Base-by-base conservation (phyloP, 1,140 invertebrate genomes). In the Rhizoglyphus robini region DNA sequence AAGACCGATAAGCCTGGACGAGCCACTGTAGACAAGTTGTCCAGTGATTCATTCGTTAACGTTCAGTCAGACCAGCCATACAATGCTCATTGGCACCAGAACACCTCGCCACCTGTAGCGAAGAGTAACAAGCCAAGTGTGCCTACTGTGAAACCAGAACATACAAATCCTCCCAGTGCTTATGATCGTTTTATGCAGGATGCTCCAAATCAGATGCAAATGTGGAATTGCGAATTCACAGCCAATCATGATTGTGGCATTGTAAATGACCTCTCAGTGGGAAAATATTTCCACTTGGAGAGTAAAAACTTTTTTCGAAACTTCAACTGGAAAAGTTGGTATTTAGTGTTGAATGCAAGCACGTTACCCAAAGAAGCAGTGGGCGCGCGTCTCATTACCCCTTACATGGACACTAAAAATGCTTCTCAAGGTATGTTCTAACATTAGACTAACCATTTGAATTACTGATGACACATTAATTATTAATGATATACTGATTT, bases 311-410 rank as follows among this genome's bases (percentile, higher is more conserved):
- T 29, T 34, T 60, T 60, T 32, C 58, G 8, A 1, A 29, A 46
- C 36, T 54, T 60, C 58, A 15, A 46, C 30, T n/a, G 15, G 15
- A 25, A 51, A 51, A 60, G 27, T n/a, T 60, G 58, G 58, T 60
- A 60, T 46, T 15, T 60, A 46, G n/a, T 32, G 29, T 46, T 60
- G 15, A 60, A 60, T 60, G 29, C 58, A 30, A 60, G 15, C 27
- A 32, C 30, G 2, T 32, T 60, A 11, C 58, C 58, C 27, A 32
- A 34, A 2, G 36, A 46, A 27, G 27, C 15, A 32, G 29, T 46
- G 31, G 58, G 58, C 36, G 58, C 58, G n/a, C 32, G 58, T n/a
- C 27, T 60, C 2, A 60, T 60, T 34, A 60, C 58, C 15, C 58
- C 58, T 23, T 60, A 60, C 30, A 3, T 60, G 29, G 15, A 15